A percentile compares a stretch with the other conserved stretches of the same genome.
Conservation (phyloP, 1,140 invertebrate species). For the Drosophila equinoxialis region DNA sequence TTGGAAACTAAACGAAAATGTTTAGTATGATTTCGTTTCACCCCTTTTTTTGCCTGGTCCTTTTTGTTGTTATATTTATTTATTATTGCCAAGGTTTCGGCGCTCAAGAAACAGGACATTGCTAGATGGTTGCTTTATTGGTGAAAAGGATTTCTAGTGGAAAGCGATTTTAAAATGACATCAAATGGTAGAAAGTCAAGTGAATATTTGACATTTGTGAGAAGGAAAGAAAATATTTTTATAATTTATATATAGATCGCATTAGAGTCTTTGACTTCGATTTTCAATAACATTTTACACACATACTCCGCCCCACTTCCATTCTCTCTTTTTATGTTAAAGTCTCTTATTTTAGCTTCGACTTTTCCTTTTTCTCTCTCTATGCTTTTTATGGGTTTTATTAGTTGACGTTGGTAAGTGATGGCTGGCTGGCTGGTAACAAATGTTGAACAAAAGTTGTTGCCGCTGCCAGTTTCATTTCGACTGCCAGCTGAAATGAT, state of each 20-base stretch:
- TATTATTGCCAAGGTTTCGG: conserved; percentile 54
- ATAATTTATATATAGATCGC: conserved; percentile 1
- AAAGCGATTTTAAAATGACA: conserved; percentile 2
- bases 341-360: conserved; percentile 20
- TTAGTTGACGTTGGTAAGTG: conserved; percentile 57
- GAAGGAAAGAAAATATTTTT: conserved; percentile 6
- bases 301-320: not conserved
- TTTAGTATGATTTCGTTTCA: conserved; percentile 73
- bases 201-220: conserved; percentile 3
- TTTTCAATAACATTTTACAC: conserved; percentile 9
- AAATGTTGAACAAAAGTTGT: conserved; percentile 74
- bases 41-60: conserved; percentile 35
- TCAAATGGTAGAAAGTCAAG: not conserved
- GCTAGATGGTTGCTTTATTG: not conserved
- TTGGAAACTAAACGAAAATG: conserved; percentile 80
- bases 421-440: conserved; percentile 52
- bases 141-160: conserved; percentile 31
- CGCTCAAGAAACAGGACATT: not conserved
- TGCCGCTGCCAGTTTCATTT: conserved; percentile 73
- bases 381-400: conserved; percentile 64
- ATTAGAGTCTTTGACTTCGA: not conserved
- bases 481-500: conserved; percentile 72
- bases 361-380: conserved; percentile 41
- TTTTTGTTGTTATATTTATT: conserved; percentile 63
- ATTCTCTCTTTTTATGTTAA: conserved; percentile 21